Conservation (phyloP, 2,113 vertebrate genomes). For the Pardalotus punctatus region DNA sequence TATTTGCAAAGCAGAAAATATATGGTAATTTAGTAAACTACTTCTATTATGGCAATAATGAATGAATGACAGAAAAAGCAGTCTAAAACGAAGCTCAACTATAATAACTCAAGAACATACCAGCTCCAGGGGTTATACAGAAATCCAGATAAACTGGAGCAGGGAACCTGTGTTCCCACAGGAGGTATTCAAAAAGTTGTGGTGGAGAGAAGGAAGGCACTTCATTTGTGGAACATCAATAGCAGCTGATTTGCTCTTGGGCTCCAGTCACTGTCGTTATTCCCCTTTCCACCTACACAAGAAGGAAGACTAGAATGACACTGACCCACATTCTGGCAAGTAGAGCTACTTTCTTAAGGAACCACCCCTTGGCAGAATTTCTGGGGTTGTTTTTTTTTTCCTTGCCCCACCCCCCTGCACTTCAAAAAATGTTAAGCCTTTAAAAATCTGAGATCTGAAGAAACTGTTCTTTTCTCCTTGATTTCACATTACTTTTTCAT, state of each 20-base stretch:
- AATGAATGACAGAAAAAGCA: not conserved
- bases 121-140: not conserved
- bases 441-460: not conserved
- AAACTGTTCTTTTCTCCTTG: not conserved
- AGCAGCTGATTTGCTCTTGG: not conserved
- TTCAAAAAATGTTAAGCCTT: not conserved
- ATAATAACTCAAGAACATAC: constrained; percentile 47
- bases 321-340: not conserved
- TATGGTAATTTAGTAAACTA: not conserved
- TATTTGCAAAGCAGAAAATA: not conserved
- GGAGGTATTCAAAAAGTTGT: not conserved
- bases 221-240: not conserved
- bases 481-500: not conserved
- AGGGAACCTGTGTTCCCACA: not conserved
- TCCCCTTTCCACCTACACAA: not conserved
- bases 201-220: not conserved
- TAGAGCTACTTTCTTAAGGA: not conserved
- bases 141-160: not conserved
- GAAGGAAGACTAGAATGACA: not conserved
- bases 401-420: not conserved
- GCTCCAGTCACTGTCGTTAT: not conserved
- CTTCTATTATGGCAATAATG: not conserved
- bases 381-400: not conserved
- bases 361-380: constrained; percentile 30
- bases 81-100: not conserved